Percentiles rank a stretch among this genome's conserved stretches.
phyloP scores from a whole-genome alignment of 1,140 invertebrate genomes.

The Eciton burchellii region DNA sequence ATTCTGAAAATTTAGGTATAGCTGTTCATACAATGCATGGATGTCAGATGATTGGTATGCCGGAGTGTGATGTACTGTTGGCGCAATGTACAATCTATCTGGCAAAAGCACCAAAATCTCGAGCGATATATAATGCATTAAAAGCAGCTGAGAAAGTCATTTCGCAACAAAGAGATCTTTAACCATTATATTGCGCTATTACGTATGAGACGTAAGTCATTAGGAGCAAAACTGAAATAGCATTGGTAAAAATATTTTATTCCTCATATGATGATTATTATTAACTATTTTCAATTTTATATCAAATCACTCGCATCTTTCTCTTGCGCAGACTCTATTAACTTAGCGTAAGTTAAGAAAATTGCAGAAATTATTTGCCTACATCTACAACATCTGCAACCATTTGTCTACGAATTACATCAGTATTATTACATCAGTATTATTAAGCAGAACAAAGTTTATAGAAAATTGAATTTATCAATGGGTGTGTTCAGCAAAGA shows the following conservation, averaged over 20 bases:
- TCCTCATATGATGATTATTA: background rate
- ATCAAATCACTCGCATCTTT: background rate
- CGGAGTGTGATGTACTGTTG: constrained; percentile 91
- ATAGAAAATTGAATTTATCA: constrained; percentile 19
- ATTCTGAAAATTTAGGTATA: constrained; percentile 74
- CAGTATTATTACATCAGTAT: constrained; percentile 84
- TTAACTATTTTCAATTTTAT: background rate
- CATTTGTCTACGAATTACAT: constrained; percentile 87
- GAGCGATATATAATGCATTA: constrained; percentile 89
- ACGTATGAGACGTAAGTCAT: constrained; percentile 62
- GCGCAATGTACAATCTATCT: constrained; percentile 91
- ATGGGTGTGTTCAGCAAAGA: too few relatives aligned
- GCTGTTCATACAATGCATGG: constrained; percentile 91
- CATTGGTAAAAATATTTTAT: constrained; percentile 35
- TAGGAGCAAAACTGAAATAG: constrained; percentile 52
- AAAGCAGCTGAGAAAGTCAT: constrained; percentile 81
- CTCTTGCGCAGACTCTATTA: constrained; percentile 86
- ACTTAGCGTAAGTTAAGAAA: constrained; percentile 83
- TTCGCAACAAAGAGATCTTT: constrained; percentile 63
- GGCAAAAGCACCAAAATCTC: constrained; percentile 90
- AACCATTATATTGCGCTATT: constrained; percentile 68
- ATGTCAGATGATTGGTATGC: constrained; percentile 92
- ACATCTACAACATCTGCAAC: too few relatives aligned
- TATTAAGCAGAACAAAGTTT: constrained; percentile 79
- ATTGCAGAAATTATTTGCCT: constrained; percentile 88